Evolutionary conservation across 2,888 invertebrate genomes (phyloP), one percentile per base, ranked within the genome.

Genomic region (Choreutis nemorana): DNA sequence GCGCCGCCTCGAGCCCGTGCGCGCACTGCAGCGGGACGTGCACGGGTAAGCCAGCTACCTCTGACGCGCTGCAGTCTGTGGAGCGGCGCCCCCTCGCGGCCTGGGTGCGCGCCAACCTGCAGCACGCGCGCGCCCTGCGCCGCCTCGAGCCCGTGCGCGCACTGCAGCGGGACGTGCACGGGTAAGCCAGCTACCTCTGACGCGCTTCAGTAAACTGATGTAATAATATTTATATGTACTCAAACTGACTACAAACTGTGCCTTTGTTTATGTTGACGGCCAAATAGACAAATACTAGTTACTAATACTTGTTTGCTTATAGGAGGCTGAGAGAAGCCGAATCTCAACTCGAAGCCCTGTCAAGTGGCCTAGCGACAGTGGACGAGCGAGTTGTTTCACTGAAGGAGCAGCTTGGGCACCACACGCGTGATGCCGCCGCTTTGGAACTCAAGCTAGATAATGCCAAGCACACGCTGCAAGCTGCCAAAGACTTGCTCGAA

Each of bases 351-450:
- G 83, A 83, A 2, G 84, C 88, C 25, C 70, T 95, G 22, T 89
- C 88, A 35, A 84, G 82, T 7, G 94, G 91, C 1, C 64, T 95
- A 30, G 83, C 82, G 31, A 87, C 87, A 31, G 94, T 94, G 1
- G 93, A 94, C 50, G 86, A 87, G 37, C 85, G 89, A 11, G 94
- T 95, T 1, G 83, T 87, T 1, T 83, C 88, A 33, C 66, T 95
- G 20, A 89, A 93, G 44, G 82, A 83, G 29, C 87, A 91, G 53
- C 70, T 18, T 6, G 91, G 96, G 28, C 86, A 85, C 18, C 91
- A 92, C 55, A 94, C 97, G 1, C 91, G 93, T 44, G 97, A 97
- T 63, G 98, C 97, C 1, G 96, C 97, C 2, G 89, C 92, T 45
- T 83, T 96, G 21, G 95, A 97, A 62, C 85, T 95, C 29, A 86